Conservation (phyloP, 2,888 invertebrate genomes). For the Onthophagus sagittarius region DNA sequence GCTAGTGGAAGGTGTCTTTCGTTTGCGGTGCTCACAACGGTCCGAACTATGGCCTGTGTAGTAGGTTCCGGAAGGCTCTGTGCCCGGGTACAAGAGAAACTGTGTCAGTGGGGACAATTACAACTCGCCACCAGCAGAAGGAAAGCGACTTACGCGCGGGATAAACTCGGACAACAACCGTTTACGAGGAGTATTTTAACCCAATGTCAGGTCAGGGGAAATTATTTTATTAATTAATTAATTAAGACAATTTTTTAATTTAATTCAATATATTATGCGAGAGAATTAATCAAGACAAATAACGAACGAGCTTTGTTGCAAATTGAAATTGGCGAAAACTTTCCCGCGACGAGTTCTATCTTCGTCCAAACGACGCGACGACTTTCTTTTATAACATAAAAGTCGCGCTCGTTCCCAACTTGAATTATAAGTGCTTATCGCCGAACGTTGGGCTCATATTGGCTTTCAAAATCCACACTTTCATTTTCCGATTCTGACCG, state of each 20-base stretch:
- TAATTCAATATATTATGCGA: not conserved
- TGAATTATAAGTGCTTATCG: constrained; percentile 14
- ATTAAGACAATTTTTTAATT: not conserved
- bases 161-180: constrained; percentile 61
- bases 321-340: constrained; percentile 38
- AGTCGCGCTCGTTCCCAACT: constrained; percentile 1
- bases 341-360: constrained; percentile 37
- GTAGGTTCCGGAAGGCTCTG: constrained; percentile 72
- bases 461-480: not conserved
- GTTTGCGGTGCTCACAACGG: constrained; percentile 56
- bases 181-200: constrained; percentile 46
- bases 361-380: constrained; percentile 29
- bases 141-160: constrained; percentile 64
- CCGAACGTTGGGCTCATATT: not conserved
- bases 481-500: not conserved
- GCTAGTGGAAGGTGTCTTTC: constrained; percentile 35
- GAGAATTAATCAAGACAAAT: not conserved
- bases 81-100: constrained; percentile 75
- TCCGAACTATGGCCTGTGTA: constrained; percentile 80
- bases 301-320: constrained; percentile 36
- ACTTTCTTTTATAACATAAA: constrained; percentile 38
- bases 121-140: constrained; percentile 54
- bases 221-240: constrained; percentile 14
- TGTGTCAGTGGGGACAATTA: constrained; percentile 74
- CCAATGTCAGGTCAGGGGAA: constrained; percentile 47